Percentiles rank a stretch among this genome's conserved stretches.
Conservation (phyloP, 2,797 vertebrate genomes). For the Dipus sagitta region DNA sequence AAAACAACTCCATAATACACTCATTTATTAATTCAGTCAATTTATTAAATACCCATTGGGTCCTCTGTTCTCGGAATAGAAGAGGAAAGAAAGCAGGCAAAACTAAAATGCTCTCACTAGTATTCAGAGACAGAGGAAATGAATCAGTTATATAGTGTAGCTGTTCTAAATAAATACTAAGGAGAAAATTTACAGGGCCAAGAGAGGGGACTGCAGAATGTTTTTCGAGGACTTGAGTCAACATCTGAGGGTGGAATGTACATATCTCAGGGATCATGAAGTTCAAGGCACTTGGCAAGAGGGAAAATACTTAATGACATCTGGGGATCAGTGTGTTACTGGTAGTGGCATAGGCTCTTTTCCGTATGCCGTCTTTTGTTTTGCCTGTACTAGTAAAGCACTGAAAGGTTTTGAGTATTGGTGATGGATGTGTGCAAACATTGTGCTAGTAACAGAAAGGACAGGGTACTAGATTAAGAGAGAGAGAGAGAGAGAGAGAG, state of each 20-base stretch:
- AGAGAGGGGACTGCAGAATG: background rate
- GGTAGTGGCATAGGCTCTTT: background rate
- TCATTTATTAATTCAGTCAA: slow-evolving; percentile 63
- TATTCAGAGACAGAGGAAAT: slow-evolving; percentile 18
- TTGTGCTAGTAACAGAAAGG: background rate
- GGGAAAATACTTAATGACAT: background rate
- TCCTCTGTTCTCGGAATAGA: slow-evolving; percentile 38
- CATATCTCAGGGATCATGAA: background rate
- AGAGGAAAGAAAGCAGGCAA: slow-evolving; percentile 29
- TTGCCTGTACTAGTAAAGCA: background rate
- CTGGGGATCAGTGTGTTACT: background rate
- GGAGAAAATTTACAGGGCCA: background rate
- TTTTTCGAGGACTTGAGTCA: background rate
- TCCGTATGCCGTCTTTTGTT: background rate
- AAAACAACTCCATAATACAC: slow-evolving; percentile 45
- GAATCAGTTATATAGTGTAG: background rate
- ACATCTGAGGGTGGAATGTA: background rate
- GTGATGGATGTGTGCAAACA: background rate
- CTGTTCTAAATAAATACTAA: background rate
- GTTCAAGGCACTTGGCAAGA: background rate
- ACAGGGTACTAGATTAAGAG: background rate
- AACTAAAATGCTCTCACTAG: slow-evolving; percentile 17
- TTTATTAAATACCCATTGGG: slow-evolving; percentile 43
- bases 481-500: background rate
- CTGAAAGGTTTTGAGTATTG: background rate